A percentile compares a stretch with the other conserved stretches of the same genome.
phyloP scores from a whole-genome alignment of 64 coral and sea anemone species.

The Stichodactyla mertensii region DNA sequence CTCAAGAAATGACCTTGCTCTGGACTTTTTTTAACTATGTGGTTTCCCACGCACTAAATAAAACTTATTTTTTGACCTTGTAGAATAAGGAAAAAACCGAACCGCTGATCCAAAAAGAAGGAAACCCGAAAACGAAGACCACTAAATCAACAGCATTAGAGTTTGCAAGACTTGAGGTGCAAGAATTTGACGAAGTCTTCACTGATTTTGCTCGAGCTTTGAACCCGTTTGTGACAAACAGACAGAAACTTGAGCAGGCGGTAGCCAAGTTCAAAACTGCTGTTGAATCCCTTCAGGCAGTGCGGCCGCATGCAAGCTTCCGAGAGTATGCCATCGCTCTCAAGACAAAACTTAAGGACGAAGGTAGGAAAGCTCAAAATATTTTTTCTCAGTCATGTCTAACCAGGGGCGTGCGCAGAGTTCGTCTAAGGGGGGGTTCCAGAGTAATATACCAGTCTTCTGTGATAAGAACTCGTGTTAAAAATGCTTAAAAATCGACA shows the following conservation, averaged over 20 bases:
- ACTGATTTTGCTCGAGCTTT: constrained; percentile 48
- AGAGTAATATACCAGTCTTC: no score
- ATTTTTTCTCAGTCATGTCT: no score
- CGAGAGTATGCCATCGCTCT: constrained; percentile 64
- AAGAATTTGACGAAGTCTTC: constrained; percentile 74
- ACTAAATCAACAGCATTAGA: constrained; percentile 21
- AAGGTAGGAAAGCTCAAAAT: constrained; percentile 30
- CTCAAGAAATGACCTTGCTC: no score
- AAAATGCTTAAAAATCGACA: no score
- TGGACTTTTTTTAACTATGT: no score
- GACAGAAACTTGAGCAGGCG: constrained; percentile 59
- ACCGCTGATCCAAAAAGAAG: not conserved
- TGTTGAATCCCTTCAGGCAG: constrained; percentile 43
- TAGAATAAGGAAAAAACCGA: not conserved
- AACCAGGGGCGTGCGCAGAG: no score
- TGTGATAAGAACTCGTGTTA: no score
- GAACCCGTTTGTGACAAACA: constrained; percentile 78
- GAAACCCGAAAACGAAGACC: not conserved
- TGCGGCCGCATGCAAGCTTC: constrained; percentile 54
- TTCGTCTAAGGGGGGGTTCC: no score
- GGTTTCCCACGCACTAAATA: not conserved
- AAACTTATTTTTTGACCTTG: not conserved
- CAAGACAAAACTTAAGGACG: constrained; percentile 61
- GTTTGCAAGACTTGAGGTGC: constrained; percentile 66
- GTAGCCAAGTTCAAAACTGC: constrained; percentile 80